Evolutionary conservation across 1,140 invertebrate species (phyloP).

Genomic region (Drosophila mauritiana): DNA sequence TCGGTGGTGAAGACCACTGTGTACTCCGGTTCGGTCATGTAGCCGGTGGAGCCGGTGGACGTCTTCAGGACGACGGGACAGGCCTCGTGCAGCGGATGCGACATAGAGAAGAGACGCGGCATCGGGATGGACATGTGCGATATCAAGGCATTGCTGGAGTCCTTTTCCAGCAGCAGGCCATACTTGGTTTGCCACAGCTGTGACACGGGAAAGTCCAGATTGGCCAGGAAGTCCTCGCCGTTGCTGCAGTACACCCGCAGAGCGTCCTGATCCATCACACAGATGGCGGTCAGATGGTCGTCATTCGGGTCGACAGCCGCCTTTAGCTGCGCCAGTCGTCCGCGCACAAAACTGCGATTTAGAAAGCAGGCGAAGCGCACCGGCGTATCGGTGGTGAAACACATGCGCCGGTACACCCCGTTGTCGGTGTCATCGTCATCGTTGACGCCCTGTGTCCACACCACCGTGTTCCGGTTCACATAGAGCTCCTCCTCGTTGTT

Average conservation of each 20-base stretch:
- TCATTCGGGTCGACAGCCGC: slow-evolving; percentile 56
- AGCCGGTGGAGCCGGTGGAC: slow-evolving; percentile 80
- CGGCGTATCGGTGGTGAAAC: slow-evolving; percentile 92
- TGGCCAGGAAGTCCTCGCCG: slow-evolving; percentile 92
- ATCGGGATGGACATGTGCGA: slow-evolving; percentile 83
- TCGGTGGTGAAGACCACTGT: slow-evolving; percentile 87
- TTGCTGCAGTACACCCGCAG: slow-evolving; percentile 91
- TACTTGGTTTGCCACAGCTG: slow-evolving; percentile 91
- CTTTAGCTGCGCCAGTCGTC: slow-evolving; percentile 74
- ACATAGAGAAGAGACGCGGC: slow-evolving; percentile 92
- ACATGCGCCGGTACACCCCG: slow-evolving; percentile 86
- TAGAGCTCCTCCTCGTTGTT: slow-evolving; percentile 94
- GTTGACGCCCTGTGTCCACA: slow-evolving; percentile 87
- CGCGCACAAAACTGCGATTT: slow-evolving; percentile 89
- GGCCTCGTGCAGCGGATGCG: slow-evolving; percentile 95
- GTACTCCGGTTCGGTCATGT: slow-evolving; percentile 87
- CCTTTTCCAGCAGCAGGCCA: slow-evolving; percentile 91
- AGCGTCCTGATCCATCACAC: slow-evolving; percentile 87
- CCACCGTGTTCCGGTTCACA: slow-evolving; percentile 92
- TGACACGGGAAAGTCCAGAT: slow-evolving; percentile 93
- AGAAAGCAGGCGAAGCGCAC: slow-evolving; percentile 93
- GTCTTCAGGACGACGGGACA: slow-evolving; percentile 91
- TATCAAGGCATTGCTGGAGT: slow-evolving; percentile 79
- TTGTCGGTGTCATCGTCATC: slow-evolving; percentile 64
- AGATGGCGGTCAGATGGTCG: slow-evolving; percentile 69